phyloP scores from a whole-genome alignment of 1,140 invertebrate species.

The Heliconius congener region DNA sequence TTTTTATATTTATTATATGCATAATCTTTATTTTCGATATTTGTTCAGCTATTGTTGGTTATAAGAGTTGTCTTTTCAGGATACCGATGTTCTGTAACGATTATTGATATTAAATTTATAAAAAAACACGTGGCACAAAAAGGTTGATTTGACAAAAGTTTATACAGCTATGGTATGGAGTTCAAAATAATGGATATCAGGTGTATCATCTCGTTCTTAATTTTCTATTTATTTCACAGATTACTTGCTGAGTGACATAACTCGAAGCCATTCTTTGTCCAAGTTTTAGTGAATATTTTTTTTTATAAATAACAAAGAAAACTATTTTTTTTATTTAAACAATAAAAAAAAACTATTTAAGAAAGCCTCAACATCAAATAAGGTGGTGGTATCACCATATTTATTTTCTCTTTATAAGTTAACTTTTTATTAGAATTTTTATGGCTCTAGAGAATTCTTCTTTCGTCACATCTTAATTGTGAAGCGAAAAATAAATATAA shows the following conservation, averaged over 20 bases:
- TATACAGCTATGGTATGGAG: background rate
- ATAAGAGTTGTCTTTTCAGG: too few relatives aligned
- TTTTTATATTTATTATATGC: background rate
- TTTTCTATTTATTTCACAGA: too few relatives aligned
- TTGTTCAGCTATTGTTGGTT: background rate
- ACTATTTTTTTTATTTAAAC: too few relatives aligned
- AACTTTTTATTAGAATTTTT: background rate
- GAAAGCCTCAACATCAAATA: background rate
- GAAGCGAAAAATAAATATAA: slow-evolving; percentile 4
- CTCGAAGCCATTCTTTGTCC: too few relatives aligned
- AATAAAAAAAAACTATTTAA: background rate
- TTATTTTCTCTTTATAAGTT: slow-evolving; percentile 1
- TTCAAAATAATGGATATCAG: too few relatives aligned
- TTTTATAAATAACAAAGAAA: too few relatives aligned
- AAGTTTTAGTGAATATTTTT: too few relatives aligned
- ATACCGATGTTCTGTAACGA: background rate
- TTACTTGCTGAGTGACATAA: too few relatives aligned
- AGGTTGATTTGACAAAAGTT: background rate
- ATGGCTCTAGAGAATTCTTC: slow-evolving; percentile 4
- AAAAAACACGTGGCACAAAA: background rate
- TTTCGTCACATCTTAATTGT: slow-evolving; percentile 10
- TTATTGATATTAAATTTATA: background rate
- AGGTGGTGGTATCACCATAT: background rate
- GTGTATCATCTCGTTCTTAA: too few relatives aligned
- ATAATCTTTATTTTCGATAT: background rate